These are phyloP conservation scores for Belonocnema kinseyi DNA, from an alignment of 1,140 invertebrate species.

Conservation along the genomic window DNA sequence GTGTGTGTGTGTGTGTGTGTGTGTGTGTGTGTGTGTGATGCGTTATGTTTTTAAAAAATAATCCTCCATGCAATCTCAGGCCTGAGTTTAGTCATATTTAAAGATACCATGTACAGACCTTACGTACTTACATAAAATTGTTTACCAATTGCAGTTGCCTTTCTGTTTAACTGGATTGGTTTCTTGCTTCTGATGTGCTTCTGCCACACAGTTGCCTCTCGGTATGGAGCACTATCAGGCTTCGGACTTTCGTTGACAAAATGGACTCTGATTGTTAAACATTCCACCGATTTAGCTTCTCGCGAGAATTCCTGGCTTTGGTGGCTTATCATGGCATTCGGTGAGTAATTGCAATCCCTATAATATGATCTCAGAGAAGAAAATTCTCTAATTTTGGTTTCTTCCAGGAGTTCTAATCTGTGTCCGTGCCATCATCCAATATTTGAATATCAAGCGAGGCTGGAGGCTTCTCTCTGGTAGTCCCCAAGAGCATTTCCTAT, in stretches of 20 bases:
- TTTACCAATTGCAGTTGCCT: constrained; percentile 80
- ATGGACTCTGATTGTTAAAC: constrained; percentile 95
- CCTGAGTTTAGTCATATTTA: too few relatives aligned
- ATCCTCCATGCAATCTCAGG: too few relatives aligned
- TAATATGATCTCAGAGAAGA: neutral
- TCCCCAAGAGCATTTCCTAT: constrained; percentile 89
- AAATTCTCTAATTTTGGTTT: constrained; percentile 33
- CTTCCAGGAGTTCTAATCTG: constrained; percentile 88
- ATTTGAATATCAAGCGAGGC: constrained; percentile 91
- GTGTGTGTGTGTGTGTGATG: too few relatives aligned
- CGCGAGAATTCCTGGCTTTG: constrained; percentile 92
- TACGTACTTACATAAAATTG: too few relatives aligned
- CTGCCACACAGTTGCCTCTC: constrained; percentile 94
- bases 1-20: too few relatives aligned
- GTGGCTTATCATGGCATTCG: constrained; percentile 93
- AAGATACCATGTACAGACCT: too few relatives aligned
- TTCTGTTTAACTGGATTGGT: constrained; percentile 96
- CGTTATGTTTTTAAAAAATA: too few relatives aligned
- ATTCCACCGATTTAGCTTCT: constrained; percentile 89
- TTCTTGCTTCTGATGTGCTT: constrained; percentile 94
- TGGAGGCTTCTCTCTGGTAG: constrained; percentile 90
- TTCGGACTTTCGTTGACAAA: constrained; percentile 95
- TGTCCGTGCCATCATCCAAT: constrained; percentile 90
- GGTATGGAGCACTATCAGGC: constrained; percentile 93
- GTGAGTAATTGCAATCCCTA: constrained; percentile 73